Base-by-base conservation (phyloP, 2,888 invertebrate genomes). In the Drosophila austrosaltans region DNA sequence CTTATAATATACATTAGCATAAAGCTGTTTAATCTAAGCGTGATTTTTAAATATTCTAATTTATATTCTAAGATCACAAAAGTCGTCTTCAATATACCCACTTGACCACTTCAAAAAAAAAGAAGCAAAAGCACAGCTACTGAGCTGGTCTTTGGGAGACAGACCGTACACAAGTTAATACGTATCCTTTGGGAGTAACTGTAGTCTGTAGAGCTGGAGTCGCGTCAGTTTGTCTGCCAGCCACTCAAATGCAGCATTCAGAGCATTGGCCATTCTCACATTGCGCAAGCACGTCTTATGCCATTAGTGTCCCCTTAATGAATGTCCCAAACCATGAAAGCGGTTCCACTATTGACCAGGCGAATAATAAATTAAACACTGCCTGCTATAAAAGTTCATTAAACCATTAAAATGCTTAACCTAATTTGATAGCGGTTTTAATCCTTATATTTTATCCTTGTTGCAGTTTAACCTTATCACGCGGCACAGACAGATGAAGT, bases 221-320 rank as follows among this genome's bases (percentile, higher is more conserved):
- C 77, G 82, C 73, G 84, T 62, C 81, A 61, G 44, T 62, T 60
- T 69, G 79, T 82, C 79, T 72, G 69, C 16, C 44, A 25, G 22
- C 10, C 48, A 48, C 3, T 48, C 22, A 22, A 48, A 10, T 48
- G 48, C 22, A 48, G 22, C 22, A 44, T 7, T 16, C 10, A 8
- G 48, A 4, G 8, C 22, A 22, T 48, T 48, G 48, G 48, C 22
- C 20, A 48, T 48, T 10, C 48, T 10, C 48, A 22, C 48, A 48
- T 48, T 48, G 48, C 48, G 48, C 48, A 48, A 72, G 76, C 81
- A 85, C 76, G 76, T 78, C 68, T 71, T 30, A 30, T 66, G 76
- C 81, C 74, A 72, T 82, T 77, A 72, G 53, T 62, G 63, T 66
- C 71, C 44, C 40, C 28, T 54, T 66, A 70, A 75, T 75, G 70